Conservation (phyloP, 2,113 vertebrate genomes). For the Ophthalmolycus amberensis region DNA sequence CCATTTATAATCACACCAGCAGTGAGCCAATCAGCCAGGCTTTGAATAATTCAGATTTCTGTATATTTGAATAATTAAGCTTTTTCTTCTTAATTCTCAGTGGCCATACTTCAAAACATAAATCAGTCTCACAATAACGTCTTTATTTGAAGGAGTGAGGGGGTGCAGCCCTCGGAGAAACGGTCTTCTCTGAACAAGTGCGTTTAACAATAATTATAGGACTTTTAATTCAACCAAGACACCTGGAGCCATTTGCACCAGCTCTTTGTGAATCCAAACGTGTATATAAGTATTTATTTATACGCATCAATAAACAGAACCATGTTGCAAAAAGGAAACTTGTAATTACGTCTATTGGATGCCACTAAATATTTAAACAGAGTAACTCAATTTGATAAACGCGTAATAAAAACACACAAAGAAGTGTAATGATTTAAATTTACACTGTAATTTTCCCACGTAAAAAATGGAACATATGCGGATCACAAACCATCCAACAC, state of each 20-base stretch:
- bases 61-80: constrained; percentile 40
- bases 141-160: constrained; percentile 2
- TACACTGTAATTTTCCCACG: background rate
- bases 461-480: background rate
- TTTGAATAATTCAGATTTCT: constrained; percentile 60
- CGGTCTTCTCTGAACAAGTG: background rate
- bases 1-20: constrained; percentile 45
- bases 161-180: background rate
- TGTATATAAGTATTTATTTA: background rate
- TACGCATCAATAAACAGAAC: background rate
- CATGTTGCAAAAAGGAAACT: background rate
- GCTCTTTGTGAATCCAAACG: background rate
- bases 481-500: background rate
- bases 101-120: constrained; percentile 17
- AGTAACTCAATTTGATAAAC: background rate
- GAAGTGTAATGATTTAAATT: background rate
- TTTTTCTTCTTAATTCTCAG: constrained; percentile 13
- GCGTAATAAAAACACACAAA: background rate
- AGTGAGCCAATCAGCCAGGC: constrained; percentile 7
- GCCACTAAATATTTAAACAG: background rate
- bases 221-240: background rate
- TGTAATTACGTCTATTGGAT: background rate
- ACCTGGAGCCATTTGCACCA: background rate
- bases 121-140: constrained; percentile 33
- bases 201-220: background rate